Evolutionary conservation across 2,888 invertebrate genomes (phyloP).

Genomic region (Leptinotarsa peninsularis): DNA sequence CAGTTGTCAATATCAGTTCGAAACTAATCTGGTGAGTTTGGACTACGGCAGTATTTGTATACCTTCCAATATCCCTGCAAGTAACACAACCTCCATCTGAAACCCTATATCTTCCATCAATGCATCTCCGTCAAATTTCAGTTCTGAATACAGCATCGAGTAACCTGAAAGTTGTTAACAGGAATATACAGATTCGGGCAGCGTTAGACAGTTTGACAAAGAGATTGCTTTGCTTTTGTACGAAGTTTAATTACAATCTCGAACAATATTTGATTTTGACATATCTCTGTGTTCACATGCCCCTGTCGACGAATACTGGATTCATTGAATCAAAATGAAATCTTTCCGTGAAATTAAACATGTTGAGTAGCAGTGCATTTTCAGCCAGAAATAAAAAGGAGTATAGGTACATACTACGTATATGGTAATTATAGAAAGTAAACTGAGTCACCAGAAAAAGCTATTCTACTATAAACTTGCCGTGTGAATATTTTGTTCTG

Average conservation of each 20-base stretch:
- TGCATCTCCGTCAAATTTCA: conserved; percentile 3
- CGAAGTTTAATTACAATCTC: conserved; percentile 2
- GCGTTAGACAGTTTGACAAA: conserved; percentile 5
- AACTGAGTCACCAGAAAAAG: no score
- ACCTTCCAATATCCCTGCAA: not conserved
- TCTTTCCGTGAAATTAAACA: no score
- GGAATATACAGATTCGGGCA: conserved; percentile 2
- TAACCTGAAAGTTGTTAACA: not conserved
- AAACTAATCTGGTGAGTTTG: no score
- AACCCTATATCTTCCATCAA: not conserved
- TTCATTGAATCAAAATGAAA: not conserved
- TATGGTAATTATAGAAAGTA: no score
- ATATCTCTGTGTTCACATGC: not conserved
- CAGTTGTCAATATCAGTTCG: no score
- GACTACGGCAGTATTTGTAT: not conserved
- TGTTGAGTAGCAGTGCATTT: no score
- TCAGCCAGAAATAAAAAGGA: no score
- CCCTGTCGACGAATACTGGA: not conserved
- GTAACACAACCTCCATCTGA: not conserved
- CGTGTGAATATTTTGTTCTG: no score
- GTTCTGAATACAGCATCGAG: not conserved
- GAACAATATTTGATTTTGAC: not conserved
- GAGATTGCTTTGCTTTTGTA: conserved; percentile 11
- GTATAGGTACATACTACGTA: no score
- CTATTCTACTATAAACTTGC: no score